A percentile compares a stretch with the other conserved stretches of the same genome.
Evolutionary conservation across 2,113 vertebrate species (phyloP).

Genomic region (Prochilodus magdalenae): DNA sequence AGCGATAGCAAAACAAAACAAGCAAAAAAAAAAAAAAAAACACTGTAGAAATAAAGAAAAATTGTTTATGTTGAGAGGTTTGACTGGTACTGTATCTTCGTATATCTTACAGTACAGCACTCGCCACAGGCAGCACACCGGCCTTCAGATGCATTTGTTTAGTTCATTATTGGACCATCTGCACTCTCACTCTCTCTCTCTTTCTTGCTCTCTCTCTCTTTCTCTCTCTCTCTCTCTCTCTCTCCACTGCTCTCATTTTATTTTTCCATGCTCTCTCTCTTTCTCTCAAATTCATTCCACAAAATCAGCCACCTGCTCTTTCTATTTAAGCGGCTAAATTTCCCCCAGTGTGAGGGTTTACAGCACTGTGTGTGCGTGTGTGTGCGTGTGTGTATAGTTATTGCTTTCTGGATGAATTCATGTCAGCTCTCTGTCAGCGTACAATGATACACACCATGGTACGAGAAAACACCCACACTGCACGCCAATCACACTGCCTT

Average conservation of each 20-base stretch:
- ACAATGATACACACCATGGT: constrained; percentile 13
- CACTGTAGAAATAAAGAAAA: too few relatives aligned
- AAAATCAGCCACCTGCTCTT: constrained; percentile 67
- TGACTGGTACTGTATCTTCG: too few relatives aligned
- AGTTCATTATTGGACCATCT: constrained; percentile 49
- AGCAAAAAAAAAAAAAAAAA: too few relatives aligned
- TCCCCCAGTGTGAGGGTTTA: constrained; percentile 53
- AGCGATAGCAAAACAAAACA: too few relatives aligned
- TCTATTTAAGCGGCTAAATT: constrained; percentile 56
- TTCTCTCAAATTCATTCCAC: constrained; percentile 39
- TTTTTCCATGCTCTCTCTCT: constrained; percentile 2
- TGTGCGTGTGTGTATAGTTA: constrained; percentile 24
- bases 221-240: constrained; percentile 12
- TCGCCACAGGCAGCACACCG: constrained; percentile 35
- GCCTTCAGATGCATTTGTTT: constrained; percentile 48
- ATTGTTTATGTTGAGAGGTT: too few relatives aligned
- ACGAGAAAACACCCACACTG: constrained; percentile 20
- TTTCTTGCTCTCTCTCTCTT: too few relatives aligned
- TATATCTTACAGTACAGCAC: background rate
- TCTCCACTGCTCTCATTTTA: background rate
- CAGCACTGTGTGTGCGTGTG: constrained; percentile 34
- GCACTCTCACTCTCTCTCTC: constrained; percentile 2
- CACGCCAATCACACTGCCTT: constrained; percentile 15
- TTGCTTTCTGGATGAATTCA: constrained; percentile 27
- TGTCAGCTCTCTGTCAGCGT: constrained; percentile 21